Conservation (phyloP, 2,888 invertebrate genomes). For the Chesias legatella region DNA sequence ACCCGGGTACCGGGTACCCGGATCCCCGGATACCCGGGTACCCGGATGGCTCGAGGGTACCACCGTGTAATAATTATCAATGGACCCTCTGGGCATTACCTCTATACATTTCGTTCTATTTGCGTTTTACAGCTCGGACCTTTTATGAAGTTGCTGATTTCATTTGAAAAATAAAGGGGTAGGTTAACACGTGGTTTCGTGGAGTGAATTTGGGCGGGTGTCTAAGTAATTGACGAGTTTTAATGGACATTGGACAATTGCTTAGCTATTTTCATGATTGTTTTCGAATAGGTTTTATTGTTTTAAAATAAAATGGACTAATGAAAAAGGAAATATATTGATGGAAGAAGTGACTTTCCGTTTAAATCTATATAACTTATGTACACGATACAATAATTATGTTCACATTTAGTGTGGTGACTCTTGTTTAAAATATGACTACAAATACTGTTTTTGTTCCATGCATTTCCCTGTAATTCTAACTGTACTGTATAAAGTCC, state of each 20-base stretch:
- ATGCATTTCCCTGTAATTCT: too few species aligned
- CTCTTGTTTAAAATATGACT: too few species aligned
- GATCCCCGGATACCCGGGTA: neutral
- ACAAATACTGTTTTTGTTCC: too few species aligned
- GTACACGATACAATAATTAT: too few species aligned
- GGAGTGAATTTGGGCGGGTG: constrained; percentile 19
- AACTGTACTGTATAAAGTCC: too few species aligned
- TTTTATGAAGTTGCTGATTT: constrained; percentile 46
- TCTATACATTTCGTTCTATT: constrained; percentile 47
- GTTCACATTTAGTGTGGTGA: too few species aligned
- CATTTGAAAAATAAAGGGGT: constrained; percentile 47
- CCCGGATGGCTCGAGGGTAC: constrained; percentile 18
- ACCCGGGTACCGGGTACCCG: neutral
- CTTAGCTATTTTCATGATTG: too few species aligned
- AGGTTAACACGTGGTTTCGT: constrained; percentile 34
- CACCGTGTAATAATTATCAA: constrained; percentile 77
- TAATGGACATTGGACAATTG: constrained; percentile 8
- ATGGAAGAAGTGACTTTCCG: too few species aligned
- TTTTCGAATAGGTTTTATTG: too few species aligned
- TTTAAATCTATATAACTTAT: too few species aligned
- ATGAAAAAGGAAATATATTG: too few species aligned
- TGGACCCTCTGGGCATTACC: constrained; percentile 61
- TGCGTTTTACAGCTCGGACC: constrained; percentile 58
- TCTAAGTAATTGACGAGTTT: constrained; percentile 14
- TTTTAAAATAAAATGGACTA: too few species aligned